Base-by-base conservation (phyloP, 2,888 invertebrate species). In the Drosophila mimetica region DNA sequence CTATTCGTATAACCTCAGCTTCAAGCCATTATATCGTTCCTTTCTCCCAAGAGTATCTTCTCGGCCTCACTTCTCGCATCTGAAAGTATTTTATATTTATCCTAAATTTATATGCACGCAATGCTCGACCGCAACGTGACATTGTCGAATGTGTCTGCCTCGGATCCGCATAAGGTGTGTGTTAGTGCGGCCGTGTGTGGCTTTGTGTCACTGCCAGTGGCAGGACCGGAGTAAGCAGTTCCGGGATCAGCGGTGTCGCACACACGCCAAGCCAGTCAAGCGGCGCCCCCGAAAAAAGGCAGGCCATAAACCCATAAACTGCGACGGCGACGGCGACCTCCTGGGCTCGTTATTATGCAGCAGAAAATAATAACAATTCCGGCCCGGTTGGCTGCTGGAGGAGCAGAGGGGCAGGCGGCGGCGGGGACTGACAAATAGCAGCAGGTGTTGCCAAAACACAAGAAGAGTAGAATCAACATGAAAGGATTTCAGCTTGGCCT, bases 121-220 rank as follows among this genome's bases (percentile, higher is more conserved):
- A 39, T 51, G 50, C 70, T 70, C 66, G 65, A 76, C 65, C 76
- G 53, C 79, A 71, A 79, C 88, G 88, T 84, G 88, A 82, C 88
- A 86, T 72, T 85, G 86, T 79, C 71, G 79, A 77, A 79, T 87
- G 58, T 77, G 60, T 54, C 50, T 55, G 51, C 20, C 37, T 25
- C 39, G 46, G 18, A 60, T 37, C 46, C 61, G 39, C 16, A n/a
- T 18, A 16, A 37, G 59, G 11, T 28, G 36, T 18, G 25, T 14
- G 28, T 7, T 16, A 11, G 28, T 28, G 28, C 44, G 44, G 8
- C 16, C 37, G 41, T 54, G 20, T 41, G 39, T 32, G 51, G 44
- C 9, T 50, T 11, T 52, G 54, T 32, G 63, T 47, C 39, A 30
- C 51, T 41, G 39, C 8, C 39, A 30, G 59, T 41, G 39, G 9